phyloP scores from a whole-genome alignment of 2,113 vertebrate genomes.

The Hippocampus comes region DNA sequence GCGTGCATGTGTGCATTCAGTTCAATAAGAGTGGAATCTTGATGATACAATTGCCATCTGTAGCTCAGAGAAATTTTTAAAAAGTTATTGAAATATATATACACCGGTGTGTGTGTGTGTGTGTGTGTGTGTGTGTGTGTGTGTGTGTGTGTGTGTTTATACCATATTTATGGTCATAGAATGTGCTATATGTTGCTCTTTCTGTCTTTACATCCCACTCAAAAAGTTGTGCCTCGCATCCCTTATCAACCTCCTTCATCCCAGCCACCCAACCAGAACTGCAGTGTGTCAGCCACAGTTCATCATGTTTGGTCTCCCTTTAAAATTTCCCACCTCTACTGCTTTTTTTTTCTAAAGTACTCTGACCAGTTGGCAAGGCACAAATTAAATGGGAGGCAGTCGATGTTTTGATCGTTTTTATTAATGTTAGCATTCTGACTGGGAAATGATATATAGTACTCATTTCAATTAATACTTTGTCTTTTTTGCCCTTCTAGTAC shows the following conservation, averaged over 20 bases:
- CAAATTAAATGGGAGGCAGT: slow-evolving; percentile 22
- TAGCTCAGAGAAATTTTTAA: not conserved
- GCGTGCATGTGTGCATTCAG: slow-evolving; percentile 12
- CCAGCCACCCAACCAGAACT: slow-evolving; percentile 64
- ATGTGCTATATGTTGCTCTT: slow-evolving; percentile 6
- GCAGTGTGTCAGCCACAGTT: slow-evolving; percentile 61
- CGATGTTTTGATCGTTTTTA: slow-evolving; percentile 27
- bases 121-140: too few species aligned
- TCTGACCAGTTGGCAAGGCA: slow-evolving; percentile 21
- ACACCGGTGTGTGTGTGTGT: too few species aligned
- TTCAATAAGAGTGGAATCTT: slow-evolving; percentile 1
- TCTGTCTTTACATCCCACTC: slow-evolving; percentile 30
- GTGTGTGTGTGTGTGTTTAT: too few species aligned
- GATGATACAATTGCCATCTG: not conserved
- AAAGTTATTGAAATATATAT: not conserved
- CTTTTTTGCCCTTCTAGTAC: slow-evolving; percentile 6
- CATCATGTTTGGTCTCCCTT: slow-evolving; percentile 59
- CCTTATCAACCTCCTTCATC: slow-evolving; percentile 48
- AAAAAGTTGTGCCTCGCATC: slow-evolving; percentile 49
- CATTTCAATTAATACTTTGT: slow-evolving; percentile 12
- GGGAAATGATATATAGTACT: not conserved
- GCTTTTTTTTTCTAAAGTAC: slow-evolving; percentile 13
- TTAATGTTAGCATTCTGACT: slow-evolving; percentile 27
- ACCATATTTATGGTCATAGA: not conserved
- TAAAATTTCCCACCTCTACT: slow-evolving; percentile 29